A percentile compares a stretch with the other conserved stretches of the same genome.
Evolutionary conservation across 2,797 vertebrate species (phyloP).

Genomic region (Glossophaga mutica): DNA sequence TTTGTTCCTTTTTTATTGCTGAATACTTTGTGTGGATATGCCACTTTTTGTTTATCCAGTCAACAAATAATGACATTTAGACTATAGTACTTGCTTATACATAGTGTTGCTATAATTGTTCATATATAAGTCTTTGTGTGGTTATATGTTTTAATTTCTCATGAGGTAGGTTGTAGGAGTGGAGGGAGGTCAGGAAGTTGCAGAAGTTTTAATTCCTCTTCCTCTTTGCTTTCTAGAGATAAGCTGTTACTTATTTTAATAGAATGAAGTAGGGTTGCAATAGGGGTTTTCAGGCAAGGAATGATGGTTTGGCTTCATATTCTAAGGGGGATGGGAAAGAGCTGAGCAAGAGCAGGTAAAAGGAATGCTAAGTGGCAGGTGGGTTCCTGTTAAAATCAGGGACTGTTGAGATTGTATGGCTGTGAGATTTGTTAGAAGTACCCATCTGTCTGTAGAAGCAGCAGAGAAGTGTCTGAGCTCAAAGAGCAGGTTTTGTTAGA

Average conservation of each 20-base stretch:
- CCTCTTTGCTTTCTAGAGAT: neutral
- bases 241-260: constrained; percentile 8
- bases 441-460: neutral
- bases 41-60: neutral
- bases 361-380: neutral
- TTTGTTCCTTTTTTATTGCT: neutral
- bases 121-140: neutral
- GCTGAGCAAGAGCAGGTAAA: neutral
- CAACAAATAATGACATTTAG: neutral
- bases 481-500: neutral
- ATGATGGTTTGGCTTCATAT: neutral
- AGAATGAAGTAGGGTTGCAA: neutral
- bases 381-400: neutral
- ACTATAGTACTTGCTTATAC: neutral
- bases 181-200: neutral
- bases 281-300: neutral
- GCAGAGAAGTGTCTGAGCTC: neutral
- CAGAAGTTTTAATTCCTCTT: neutral
- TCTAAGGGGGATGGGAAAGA: neutral
- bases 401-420: neutral
- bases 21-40: neutral
- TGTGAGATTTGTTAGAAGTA: neutral
- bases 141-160: neutral
- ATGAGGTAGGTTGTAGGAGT: neutral
- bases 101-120: neutral